phyloP scores from a whole-genome alignment of 2,113 vertebrate genomes.

The Geococcyx californianus region DNA sequence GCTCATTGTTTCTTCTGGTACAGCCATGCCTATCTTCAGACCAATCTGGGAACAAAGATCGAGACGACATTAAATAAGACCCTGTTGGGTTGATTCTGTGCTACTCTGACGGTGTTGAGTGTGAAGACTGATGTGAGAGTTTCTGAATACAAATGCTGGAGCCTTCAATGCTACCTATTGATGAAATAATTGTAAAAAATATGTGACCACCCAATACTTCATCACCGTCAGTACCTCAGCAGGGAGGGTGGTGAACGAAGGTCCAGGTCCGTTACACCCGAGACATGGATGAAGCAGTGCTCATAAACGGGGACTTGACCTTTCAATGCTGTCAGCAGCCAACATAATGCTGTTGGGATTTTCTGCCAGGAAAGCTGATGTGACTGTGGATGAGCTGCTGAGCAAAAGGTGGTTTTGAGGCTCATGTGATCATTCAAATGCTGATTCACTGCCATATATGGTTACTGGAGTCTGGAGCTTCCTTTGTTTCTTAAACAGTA shows the following conservation, averaged over 20 bases:
- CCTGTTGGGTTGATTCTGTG: neutral
- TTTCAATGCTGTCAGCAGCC: neutral
- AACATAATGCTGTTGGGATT: neutral
- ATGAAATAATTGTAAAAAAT: neutral
- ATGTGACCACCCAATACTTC: neutral
- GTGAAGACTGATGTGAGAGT: rapidly evolving
- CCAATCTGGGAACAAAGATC: neutral
- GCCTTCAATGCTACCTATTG: neutral
- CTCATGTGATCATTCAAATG: neutral
- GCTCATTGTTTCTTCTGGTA: neutral
- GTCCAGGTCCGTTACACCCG: neutral
- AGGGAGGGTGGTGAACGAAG: neutral
- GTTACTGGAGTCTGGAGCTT: neutral
- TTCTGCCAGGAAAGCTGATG: neutral
- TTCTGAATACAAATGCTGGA: neutral
- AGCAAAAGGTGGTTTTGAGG: neutral
- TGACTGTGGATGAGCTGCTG: neutral
- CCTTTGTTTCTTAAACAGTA: neutral
- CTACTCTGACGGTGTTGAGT: neutral
- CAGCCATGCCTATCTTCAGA: neutral
- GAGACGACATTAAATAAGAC: neutral
- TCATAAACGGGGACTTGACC: neutral
- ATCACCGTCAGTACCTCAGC: neutral
- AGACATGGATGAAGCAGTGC: rapidly evolving
- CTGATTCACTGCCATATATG: neutral